phyloP scores from a whole-genome alignment of 2,888 invertebrate genomes.

The Lepetodrilus schrolli region DNA sequence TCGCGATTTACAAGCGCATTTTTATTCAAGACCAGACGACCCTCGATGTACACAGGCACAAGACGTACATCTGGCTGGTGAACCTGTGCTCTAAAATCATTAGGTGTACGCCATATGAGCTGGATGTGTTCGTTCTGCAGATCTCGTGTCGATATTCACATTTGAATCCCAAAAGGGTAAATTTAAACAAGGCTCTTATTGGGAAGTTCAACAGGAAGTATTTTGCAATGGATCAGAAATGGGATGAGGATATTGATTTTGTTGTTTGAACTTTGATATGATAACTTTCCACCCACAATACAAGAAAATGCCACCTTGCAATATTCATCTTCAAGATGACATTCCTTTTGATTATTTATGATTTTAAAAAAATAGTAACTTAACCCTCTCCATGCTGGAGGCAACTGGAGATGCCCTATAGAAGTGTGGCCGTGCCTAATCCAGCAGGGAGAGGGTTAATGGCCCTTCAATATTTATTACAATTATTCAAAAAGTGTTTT shows the following conservation, averaged over 20 bases:
- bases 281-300: too few relatives aligned
- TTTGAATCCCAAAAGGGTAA: not conserved
- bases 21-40: not conserved
- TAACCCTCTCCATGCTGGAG: too few relatives aligned
- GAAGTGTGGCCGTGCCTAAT: too few relatives aligned
- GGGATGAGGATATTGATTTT: not conserved
- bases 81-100: not conserved
- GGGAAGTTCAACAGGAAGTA: not conserved
- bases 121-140: not conserved
- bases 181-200: not conserved
- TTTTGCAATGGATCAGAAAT: not conserved
- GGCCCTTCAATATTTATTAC: too few relatives aligned
- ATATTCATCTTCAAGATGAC: too few relatives aligned
- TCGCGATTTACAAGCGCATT: not conserved
- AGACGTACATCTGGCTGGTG: constrained; percentile 1
- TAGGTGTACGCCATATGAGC: not conserved
- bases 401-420: too few relatives aligned
- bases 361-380: too few relatives aligned
- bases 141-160: not conserved
- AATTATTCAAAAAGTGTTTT: too few relatives aligned
- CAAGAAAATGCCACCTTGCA: too few relatives aligned
- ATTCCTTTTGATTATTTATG: too few relatives aligned
- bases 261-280: not conserved
- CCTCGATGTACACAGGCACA: not conserved
- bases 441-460: too few relatives aligned